phyloP scores from a whole-genome alignment of 2,888 invertebrate genomes.

The Dicyrtomina minuta region DNA sequence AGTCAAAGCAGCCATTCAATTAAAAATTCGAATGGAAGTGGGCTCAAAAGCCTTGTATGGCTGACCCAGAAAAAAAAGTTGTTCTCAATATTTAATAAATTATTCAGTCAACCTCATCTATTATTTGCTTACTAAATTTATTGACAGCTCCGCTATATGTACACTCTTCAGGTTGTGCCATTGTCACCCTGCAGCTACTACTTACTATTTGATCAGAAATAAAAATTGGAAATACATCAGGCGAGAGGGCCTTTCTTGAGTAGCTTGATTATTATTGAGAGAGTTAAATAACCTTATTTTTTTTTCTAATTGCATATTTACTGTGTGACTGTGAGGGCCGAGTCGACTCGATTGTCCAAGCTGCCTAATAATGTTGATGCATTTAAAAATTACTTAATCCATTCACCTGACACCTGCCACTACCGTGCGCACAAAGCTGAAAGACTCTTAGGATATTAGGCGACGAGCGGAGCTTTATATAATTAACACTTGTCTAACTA shows the following conservation, averaged over 20 bases:
- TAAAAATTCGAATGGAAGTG: background rate
- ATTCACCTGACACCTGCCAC: background rate
- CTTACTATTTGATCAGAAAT: no score
- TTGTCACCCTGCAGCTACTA: no score
- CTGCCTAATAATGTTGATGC: background rate
- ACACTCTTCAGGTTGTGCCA: background rate
- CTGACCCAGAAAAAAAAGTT: slow-evolving; percentile 20
- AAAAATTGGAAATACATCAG: no score
- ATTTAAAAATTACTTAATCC: slow-evolving; percentile 1
- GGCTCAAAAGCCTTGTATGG: background rate
- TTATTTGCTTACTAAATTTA: background rate
- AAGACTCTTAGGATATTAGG: no score
- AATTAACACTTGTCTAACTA: no score
- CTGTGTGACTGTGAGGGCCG: no score
- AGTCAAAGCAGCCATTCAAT: background rate
- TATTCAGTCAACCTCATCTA: slow-evolving; percentile 7
- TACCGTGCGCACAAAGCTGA: background rate
- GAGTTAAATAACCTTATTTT: slow-evolving; percentile 15
- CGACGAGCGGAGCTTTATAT: no score
- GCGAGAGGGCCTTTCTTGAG: no score
- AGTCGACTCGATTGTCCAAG: no score
- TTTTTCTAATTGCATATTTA: no score
- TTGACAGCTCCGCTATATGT: background rate
- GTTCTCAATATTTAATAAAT: slow-evolving; percentile 20
- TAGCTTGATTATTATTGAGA: no score